phyloP scores from a whole-genome alignment of 2,797 vertebrate species.

The Otus scops region DNA sequence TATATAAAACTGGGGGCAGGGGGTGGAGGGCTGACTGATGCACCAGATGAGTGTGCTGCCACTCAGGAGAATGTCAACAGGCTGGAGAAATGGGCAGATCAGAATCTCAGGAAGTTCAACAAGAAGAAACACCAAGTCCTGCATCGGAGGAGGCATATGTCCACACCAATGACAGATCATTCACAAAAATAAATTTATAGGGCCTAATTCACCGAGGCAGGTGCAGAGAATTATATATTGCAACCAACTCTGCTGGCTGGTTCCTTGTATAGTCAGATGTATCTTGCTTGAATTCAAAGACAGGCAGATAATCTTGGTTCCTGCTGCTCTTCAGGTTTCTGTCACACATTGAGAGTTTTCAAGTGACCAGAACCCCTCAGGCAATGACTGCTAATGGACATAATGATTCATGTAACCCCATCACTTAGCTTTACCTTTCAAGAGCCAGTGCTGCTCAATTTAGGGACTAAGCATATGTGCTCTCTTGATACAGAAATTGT shows the following conservation, averaged over 20 bases:
- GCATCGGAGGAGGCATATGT: neutral
- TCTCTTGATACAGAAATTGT: neutral
- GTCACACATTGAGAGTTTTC: neutral
- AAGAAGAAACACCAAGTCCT: neutral
- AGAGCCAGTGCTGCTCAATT: neutral
- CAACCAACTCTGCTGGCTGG: neutral
- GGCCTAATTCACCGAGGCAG: neutral
- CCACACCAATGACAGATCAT: neutral
- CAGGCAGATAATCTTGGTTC: neutral
- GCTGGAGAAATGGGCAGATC: neutral
- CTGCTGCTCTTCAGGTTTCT: neutral
- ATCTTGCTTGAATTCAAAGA: neutral
- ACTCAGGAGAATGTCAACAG: neutral
- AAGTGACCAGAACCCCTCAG: neutral
- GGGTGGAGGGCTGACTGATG: neutral
- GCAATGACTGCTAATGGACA: neutral
- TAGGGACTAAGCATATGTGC: accelerated
- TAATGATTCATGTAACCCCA: neutral
- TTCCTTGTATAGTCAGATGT: neutral
- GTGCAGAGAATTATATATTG: neutral
- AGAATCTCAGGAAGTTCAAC: neutral
- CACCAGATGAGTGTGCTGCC: neutral
- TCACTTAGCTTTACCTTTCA: neutral
- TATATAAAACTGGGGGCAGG: neutral
- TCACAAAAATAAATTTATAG: neutral